These are phyloP conservation scores for Nansenia antarctica DNA, from an alignment of 2,113 vertebrate species.

Conservation along the genomic window DNA sequence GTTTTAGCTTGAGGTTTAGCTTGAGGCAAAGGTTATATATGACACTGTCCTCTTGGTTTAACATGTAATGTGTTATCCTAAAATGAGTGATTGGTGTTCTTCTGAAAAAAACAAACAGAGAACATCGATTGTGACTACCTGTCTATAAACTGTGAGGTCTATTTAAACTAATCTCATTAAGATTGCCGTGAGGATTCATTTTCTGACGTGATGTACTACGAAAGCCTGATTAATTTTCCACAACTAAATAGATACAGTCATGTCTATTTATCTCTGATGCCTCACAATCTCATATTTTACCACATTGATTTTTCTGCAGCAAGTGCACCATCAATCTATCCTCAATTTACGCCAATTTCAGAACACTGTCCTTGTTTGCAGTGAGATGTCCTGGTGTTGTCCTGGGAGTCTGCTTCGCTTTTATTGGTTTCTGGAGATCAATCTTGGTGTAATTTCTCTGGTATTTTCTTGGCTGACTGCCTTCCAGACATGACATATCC, in stretches of 20 bases:
- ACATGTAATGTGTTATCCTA: too few species aligned
- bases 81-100: neutral
- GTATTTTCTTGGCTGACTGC: constrained; percentile 37
- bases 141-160: constrained; percentile 16
- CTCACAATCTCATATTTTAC: constrained; percentile 33
- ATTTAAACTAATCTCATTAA: too few species aligned
- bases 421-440: constrained; percentile 33
- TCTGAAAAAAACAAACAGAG: neutral
- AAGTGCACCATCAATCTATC: constrained; percentile 50
- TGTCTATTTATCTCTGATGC: constrained; percentile 55
- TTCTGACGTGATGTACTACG: constrained; percentile 36
- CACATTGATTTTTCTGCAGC: constrained; percentile 18
- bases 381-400: too few species aligned
- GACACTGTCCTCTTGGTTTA: too few species aligned
- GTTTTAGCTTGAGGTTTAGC: too few species aligned
- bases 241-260: constrained; percentile 60
- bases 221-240: constrained; percentile 48
- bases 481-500: constrained; percentile 50
- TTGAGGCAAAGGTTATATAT: too few species aligned
- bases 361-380: constrained; percentile 49
- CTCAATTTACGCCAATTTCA: constrained; percentile 53
- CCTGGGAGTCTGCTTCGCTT: constrained; percentile 43
- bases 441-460: constrained; percentile 31
- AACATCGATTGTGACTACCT: neutral
- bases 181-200: too few species aligned